Conservation (phyloP, 2,888 invertebrate species). For the Ommatoiulus sabulosus region DNA sequence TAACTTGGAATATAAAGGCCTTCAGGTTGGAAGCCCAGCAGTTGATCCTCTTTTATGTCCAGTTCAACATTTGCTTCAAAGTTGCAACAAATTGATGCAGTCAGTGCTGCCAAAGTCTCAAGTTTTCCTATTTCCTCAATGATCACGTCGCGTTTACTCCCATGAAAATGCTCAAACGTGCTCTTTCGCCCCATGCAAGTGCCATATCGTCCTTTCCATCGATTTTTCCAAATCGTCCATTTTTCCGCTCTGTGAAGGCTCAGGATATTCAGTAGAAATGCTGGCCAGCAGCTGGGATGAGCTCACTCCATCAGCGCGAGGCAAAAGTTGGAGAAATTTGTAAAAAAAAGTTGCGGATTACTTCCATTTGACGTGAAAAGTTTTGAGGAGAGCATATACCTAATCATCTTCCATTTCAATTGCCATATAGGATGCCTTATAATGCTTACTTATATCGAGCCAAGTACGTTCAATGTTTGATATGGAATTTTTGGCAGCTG, state of each 20-base stretch:
- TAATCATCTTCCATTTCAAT: not conserved
- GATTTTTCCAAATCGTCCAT: conserved; percentile 25
- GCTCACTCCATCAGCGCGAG: not conserved
- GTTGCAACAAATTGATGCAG: too few relatives aligned
- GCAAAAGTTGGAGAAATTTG: not conserved
- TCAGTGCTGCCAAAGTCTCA: too few relatives aligned
- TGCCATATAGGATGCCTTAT: conserved; percentile 4
- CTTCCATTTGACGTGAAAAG: not conserved
- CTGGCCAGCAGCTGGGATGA: conserved; percentile 14
- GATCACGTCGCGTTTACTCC: not conserved
- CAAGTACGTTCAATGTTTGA: conserved; percentile 35
- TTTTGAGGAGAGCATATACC: not conserved
- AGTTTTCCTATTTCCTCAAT: too few relatives aligned
- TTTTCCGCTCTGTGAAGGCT: not conserved
- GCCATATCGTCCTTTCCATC: conserved; percentile 13
- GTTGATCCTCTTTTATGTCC: too few relatives aligned
- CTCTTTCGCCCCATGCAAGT: not conserved
- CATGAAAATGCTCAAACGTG: not conserved
- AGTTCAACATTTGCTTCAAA: too few relatives aligned
- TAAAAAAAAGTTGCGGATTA: not conserved
- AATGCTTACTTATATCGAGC: conserved; percentile 36
- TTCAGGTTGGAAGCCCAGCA: too few relatives aligned
- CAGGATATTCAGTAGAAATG: conserved; percentile 20
- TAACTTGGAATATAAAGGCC: too few relatives aligned
- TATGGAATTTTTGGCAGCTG: not conserved